Conservation (phyloP, 2,113 vertebrate genomes). For the Solea senegalensis region DNA sequence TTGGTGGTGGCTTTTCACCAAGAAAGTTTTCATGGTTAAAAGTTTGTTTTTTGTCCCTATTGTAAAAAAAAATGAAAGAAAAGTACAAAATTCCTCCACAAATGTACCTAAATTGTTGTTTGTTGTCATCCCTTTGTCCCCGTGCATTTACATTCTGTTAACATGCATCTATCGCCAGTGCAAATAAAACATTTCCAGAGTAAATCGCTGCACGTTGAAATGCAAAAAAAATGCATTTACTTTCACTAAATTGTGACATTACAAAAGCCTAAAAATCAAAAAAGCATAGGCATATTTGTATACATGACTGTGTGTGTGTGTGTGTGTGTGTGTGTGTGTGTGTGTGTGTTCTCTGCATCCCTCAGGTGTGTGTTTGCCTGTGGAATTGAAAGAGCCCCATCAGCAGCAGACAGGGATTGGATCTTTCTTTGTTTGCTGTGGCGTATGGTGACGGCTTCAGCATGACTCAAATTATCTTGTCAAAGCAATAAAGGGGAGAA, state of each 20-base stretch:
- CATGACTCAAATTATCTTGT: conserved; percentile 83
- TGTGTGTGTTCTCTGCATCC: conserved; percentile 17
- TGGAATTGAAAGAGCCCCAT: conserved; percentile 65
- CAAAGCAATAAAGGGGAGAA: conserved; percentile 74
- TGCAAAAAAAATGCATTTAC: conserved; percentile 28
- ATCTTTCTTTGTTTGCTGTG: conserved; percentile 76
- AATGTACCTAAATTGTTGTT: background rate
- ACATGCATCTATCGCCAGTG: background rate
- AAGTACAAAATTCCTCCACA: conserved; percentile 7
- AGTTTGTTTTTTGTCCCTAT: background rate
- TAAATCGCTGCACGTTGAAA: conserved; percentile 37
- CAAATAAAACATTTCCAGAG: conserved; percentile 31
- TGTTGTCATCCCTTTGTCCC: conserved; percentile 19
- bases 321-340: conserved; percentile 14
- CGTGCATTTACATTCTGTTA: conserved; percentile 12
- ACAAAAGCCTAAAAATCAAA: conserved; percentile 37
- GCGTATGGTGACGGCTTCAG: conserved; percentile 69
- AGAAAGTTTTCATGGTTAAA: background rate
- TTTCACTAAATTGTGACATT: conserved; percentile 13
- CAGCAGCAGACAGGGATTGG: conserved; percentile 67
- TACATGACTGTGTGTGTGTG: conserved; percentile 13
- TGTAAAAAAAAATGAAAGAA: background rate
- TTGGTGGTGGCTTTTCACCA: too few relatives aligned
- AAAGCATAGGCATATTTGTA: conserved; percentile 18
- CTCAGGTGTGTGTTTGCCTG: conserved; percentile 55